Conservation (phyloP, 2,888 invertebrate genomes). For the Eulithis testata region DNA sequence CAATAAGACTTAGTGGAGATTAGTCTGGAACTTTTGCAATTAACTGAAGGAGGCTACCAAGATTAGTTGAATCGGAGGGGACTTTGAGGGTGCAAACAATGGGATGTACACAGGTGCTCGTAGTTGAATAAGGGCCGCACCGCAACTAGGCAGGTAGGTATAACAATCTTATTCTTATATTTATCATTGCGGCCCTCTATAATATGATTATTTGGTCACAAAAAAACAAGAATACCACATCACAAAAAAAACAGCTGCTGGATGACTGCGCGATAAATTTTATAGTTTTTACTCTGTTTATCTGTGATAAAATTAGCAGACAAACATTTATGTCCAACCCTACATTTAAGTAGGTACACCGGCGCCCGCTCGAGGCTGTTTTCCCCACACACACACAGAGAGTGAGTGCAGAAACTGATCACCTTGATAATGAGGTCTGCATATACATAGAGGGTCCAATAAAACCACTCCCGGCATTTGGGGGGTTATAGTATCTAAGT, state of each 20-base stretch:
- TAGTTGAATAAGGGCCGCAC: conserved; percentile 37
- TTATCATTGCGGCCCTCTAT: too few relatives aligned
- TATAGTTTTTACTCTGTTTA: not conserved
- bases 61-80: conserved; percentile 31
- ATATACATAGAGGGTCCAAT: too few relatives aligned
- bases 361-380: not conserved
- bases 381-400: not conserved
- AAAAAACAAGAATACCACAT: too few relatives aligned
- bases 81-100: conserved; percentile 31
- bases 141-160: not conserved
- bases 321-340: too few relatives aligned
- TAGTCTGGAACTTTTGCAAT: conserved; percentile 31
- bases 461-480: too few relatives aligned
- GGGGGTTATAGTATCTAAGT: too few relatives aligned
- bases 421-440: not conserved
- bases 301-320: too few relatives aligned
- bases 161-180: not conserved
- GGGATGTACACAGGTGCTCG: conserved; percentile 40
- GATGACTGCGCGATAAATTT: too few relatives aligned
- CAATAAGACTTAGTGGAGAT: conserved; percentile 31
- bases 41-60: conserved; percentile 29
- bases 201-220: too few relatives aligned
- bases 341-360: not conserved
- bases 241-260: too few relatives aligned
- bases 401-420: not conserved